Conservation (phyloP, 1,140 invertebrate species). For the Nymphalis io region DNA sequence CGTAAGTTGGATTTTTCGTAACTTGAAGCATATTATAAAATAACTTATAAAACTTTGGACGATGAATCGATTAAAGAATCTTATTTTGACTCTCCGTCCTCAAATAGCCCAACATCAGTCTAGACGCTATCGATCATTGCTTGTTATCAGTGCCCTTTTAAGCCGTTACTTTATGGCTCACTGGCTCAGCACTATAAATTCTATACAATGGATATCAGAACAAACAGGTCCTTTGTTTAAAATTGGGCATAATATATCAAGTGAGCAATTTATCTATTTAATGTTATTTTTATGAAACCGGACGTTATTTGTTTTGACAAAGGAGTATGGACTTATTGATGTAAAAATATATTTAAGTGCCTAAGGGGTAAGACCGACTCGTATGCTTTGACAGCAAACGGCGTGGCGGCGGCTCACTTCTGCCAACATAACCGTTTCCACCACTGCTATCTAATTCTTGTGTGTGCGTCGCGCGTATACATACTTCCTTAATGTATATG, state of each 20-base stretch:
- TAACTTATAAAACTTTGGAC: too few relatives aligned
- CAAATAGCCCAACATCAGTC: conserved; percentile 10
- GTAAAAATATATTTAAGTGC: too few relatives aligned
- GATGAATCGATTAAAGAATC: not conserved
- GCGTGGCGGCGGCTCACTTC: too few relatives aligned
- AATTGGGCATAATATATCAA: not conserved
- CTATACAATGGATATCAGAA: conserved; percentile 1
- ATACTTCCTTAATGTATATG: too few relatives aligned
- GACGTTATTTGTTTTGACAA: not conserved
- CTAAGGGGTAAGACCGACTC: too few relatives aligned
- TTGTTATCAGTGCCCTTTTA: conserved; percentile 10
- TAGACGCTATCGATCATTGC: conserved; percentile 17
- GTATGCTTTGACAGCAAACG: too few relatives aligned
- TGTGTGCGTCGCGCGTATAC: too few relatives aligned
- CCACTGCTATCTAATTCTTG: too few relatives aligned
- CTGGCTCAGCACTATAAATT: not conserved
- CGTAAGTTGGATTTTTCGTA: too few relatives aligned
- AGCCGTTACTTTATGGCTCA: conserved; percentile 19
- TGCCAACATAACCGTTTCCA: too few relatives aligned
- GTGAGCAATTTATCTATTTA: not conserved
- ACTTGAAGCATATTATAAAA: too few relatives aligned
- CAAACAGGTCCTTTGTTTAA: not conserved
- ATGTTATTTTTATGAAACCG: conserved; percentile 8
- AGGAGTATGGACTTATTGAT: too few relatives aligned
- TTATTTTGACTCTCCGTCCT: not conserved